Conservation (phyloP, 2,888 invertebrate species). For the Anticlea derivata region DNA sequence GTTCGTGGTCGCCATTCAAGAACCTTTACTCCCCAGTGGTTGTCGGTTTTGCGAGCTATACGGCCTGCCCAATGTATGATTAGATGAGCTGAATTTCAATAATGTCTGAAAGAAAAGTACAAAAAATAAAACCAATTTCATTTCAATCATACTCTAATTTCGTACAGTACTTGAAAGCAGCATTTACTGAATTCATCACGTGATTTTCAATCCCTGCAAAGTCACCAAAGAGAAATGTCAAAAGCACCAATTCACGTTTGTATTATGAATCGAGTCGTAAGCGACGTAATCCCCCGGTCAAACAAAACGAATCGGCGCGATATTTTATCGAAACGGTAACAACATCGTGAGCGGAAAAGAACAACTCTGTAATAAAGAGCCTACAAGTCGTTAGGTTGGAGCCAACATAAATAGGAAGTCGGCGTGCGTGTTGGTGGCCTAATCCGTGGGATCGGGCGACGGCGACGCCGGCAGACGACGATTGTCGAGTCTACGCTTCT, state of each 20-base stretch:
- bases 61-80: too few species aligned
- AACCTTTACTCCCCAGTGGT: too few species aligned
- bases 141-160: conserved; percentile 1
- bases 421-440: conserved; percentile 72
- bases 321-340: conserved; percentile 75
- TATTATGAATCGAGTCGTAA: conserved; percentile 29
- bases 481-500: conserved; percentile 41
- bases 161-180: not conserved
- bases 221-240: conserved; percentile 20
- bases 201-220: not conserved
- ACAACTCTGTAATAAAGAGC: conserved; percentile 83
- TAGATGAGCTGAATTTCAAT: too few species aligned
- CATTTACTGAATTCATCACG: conserved; percentile 2
- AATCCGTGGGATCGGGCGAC: conserved; percentile 72
- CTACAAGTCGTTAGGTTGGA: conserved; percentile 81
- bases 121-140: conserved; percentile 13
- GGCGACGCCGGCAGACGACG: conserved; percentile 31
- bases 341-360: conserved; percentile 75
- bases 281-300: conserved; percentile 50
- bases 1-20: too few species aligned
- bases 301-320: conserved; percentile 63
- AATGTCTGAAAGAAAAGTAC: too few species aligned
- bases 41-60: too few species aligned
- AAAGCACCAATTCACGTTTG: conserved; percentile 32
- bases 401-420: conserved; percentile 75